Evolutionary conservation across 2,888 invertebrate species (phyloP).

Genomic region (Deilephila porcellus): DNA sequence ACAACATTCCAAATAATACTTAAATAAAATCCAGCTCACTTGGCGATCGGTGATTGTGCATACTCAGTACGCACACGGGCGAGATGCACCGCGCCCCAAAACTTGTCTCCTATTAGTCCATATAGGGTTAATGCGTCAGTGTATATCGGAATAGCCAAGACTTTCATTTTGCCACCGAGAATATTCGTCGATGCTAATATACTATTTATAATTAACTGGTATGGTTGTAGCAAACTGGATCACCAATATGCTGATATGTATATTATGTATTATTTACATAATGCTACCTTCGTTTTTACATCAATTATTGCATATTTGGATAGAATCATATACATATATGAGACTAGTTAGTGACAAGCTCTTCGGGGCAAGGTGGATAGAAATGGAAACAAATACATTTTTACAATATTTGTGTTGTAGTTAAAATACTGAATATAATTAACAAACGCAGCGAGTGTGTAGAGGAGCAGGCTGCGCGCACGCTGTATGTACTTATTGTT

Average conservation of each 20-base stretch:
- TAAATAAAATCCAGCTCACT: slow-evolving; percentile 35
- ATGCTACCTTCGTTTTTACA: too few species aligned
- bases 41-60: slow-evolving; percentile 48
- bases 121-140: background rate
- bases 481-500: too few species aligned
- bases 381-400: background rate
- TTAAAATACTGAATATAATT: background rate
- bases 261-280: too few species aligned
- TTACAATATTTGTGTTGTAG: background rate
- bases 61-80: slow-evolving; percentile 36
- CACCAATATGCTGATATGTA: too few species aligned
- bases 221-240: too few species aligned
- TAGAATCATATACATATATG: background rate
- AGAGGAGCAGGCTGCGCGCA: background rate
- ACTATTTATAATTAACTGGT: too few species aligned
- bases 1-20: slow-evolving; percentile 61
- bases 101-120: background rate
- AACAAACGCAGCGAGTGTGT: background rate
- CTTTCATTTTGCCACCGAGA: too few species aligned
- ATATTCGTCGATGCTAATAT: too few species aligned
- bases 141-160: background rate
- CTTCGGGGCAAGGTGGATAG: background rate
- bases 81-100: background rate
- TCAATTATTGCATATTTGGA: background rate
- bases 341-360: background rate